Percentiles rank a stretch among this genome's conserved stretches.
Conservation (phyloP, 2,888 invertebrate genomes). For the Dynastes hyllus region DNA sequence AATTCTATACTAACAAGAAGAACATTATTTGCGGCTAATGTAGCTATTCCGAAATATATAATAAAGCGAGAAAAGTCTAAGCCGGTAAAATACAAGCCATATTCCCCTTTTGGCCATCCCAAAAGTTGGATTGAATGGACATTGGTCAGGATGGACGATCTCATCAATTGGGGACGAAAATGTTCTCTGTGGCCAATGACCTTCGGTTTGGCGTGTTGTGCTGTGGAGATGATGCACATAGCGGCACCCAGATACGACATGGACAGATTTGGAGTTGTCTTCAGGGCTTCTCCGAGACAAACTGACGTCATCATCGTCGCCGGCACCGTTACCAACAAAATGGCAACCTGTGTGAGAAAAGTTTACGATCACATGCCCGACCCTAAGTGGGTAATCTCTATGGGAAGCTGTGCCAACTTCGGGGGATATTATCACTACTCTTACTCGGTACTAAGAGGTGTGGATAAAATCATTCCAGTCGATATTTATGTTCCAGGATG, state of each 20-base stretch:
- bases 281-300: constrained; percentile 77
- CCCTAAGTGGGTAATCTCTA: constrained; percentile 83
- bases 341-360: constrained; percentile 79
- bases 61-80: constrained; percentile 16
- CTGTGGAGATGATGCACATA: constrained; percentile 81
- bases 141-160: constrained; percentile 77
- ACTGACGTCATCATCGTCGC: constrained; percentile 80
- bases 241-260: constrained; percentile 82
- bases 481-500: constrained; percentile 96
- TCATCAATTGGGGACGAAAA: constrained; percentile 78
- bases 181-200: constrained; percentile 81
- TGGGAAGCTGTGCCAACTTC: constrained; percentile 86
- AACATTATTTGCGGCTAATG: background rate
- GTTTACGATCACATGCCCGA: constrained; percentile 79
- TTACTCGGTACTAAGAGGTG: constrained; percentile 84
- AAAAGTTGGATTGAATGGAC: constrained; percentile 74
- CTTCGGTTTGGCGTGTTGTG: constrained; percentile 81
- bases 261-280: constrained; percentile 78
- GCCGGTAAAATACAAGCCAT: constrained; percentile 66
- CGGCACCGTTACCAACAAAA: constrained; percentile 79
- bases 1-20: background rate
- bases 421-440: constrained; percentile 87
- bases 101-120: constrained; percentile 77
- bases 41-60: background rate
- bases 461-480: constrained; percentile 86